phyloP scores from a whole-genome alignment of 2,888 invertebrate species.

The Leptinotarsa peninsularis region DNA sequence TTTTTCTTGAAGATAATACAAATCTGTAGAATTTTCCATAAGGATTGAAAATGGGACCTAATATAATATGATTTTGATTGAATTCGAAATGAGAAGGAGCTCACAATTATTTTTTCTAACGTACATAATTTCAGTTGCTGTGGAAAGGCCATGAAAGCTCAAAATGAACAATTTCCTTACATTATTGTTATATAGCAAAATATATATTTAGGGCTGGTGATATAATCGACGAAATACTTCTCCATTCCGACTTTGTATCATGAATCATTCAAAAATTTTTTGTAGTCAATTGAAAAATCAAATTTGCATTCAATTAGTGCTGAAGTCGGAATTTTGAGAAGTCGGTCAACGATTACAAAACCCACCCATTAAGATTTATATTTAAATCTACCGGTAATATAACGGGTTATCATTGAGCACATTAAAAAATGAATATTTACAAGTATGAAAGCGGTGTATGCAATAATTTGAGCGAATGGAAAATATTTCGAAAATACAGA shows the following conservation, averaged over 20 bases:
- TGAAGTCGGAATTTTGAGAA: neutral
- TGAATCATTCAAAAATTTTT: neutral
- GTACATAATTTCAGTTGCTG: slow-evolving; percentile 24
- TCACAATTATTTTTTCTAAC: neutral
- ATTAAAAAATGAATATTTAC: slow-evolving; percentile 20
- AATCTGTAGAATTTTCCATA: too few species aligned
- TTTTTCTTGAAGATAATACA: too few species aligned
- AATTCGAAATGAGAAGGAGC: neutral
- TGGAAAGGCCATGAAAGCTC: slow-evolving; percentile 38
- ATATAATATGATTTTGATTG: neutral
- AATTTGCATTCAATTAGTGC: neutral
- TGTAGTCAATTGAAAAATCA: neutral
- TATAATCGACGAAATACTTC: neutral
- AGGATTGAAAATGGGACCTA: too few species aligned
- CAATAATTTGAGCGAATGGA: slow-evolving; percentile 19
- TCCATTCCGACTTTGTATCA: neutral
- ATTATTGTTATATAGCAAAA: slow-evolving; percentile 43
- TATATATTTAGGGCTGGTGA: slow-evolving; percentile 27
- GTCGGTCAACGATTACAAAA: neutral
- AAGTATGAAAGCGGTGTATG: slow-evolving; percentile 17
- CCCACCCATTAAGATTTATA: neutral
- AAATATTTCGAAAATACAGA: neutral
- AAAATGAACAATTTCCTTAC: slow-evolving; percentile 35
- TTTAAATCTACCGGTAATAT: slow-evolving; percentile 21
- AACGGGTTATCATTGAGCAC: slow-evolving; percentile 22